These are phyloP conservation scores for Tetragonula clypearis DNA, from an alignment of 1,140 invertebrate genomes.

Conservation along the genomic window DNA sequence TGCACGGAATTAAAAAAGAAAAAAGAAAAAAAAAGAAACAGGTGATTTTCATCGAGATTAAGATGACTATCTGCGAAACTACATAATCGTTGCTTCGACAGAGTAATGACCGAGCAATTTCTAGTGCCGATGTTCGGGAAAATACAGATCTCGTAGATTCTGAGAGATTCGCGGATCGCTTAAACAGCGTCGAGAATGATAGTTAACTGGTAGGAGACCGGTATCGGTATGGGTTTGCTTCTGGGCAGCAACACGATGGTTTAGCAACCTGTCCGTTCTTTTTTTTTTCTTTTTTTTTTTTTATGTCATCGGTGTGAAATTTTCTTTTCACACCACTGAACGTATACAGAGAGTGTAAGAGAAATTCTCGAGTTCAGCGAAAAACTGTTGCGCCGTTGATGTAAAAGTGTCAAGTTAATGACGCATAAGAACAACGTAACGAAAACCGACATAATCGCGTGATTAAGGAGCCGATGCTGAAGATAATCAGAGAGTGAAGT, in stretches of 20 bases:
- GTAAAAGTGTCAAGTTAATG: not conserved
- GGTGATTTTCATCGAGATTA: slow-evolving; percentile 11
- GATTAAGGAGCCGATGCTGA: not conserved
- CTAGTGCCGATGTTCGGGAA: not conserved
- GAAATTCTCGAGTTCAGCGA: not conserved
- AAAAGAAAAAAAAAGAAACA: not conserved
- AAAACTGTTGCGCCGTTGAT: not conserved
- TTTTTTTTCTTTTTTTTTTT: too few species aligned
- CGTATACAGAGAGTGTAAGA: not conserved
- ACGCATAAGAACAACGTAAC: not conserved
- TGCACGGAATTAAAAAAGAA: not conserved
- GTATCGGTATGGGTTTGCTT: not conserved
- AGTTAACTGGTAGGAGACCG: not conserved
- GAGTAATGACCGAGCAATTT: not conserved
- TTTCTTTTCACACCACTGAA: not conserved
- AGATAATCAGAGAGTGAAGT: not conserved
- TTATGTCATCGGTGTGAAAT: not conserved
- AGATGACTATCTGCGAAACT: slow-evolving; percentile 17
- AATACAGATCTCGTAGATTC: not conserved
- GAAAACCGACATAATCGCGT: not conserved
- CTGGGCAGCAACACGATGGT: not conserved
- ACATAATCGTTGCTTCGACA: slow-evolving; percentile 14
- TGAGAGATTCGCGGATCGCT: not conserved
- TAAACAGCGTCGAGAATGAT: not conserved
- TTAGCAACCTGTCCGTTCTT: not conserved